Evolutionary conservation across 1,140 invertebrate species (phyloP).

Genomic region (Zaprionus africanus): DNA sequence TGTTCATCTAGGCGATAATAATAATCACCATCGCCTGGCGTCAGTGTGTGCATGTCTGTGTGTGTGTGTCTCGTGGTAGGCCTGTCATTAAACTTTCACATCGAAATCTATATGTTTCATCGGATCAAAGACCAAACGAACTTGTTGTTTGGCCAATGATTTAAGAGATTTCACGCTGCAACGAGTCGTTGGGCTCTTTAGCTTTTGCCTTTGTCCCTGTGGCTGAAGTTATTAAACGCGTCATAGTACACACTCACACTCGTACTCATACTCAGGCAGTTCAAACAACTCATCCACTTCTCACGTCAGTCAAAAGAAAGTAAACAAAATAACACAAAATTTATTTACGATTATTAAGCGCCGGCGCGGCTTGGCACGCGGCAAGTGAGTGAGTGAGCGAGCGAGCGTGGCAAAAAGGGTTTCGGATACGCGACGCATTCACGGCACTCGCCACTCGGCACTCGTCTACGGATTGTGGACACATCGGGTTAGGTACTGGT

Average conservation of each 20-base stretch:
- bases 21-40: conserved; percentile 56
- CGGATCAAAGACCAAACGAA: conserved; percentile 41
- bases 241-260: conserved; percentile 50
- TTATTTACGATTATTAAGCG: conserved; percentile 68
- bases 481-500: conserved; percentile 7
- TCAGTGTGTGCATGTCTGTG: neutral
- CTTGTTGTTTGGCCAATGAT: conserved; percentile 58
- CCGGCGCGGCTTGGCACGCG: conserved; percentile 64
- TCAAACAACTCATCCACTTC: conserved; percentile 17
- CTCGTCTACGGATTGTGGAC: neutral
- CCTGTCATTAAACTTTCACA: conserved; percentile 74
- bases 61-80: conserved; percentile 44
- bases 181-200: conserved; percentile 11
- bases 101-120: conserved; percentile 79
- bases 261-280: neutral
- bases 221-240: conserved; percentile 72
- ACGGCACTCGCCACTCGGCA: neutral
- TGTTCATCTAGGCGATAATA: conserved; percentile 66
- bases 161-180: conserved; percentile 70
- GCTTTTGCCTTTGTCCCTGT: conserved; percentile 31
- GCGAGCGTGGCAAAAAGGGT: conserved; percentile 59
- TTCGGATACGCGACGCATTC: conserved; percentile 16
- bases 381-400: conserved; percentile 22
- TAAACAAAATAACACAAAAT: conserved; percentile 70
- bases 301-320: conserved; percentile 70